Base-by-base conservation (phyloP, 2,113 vertebrate species). In the Anser cygnoides region DNA sequence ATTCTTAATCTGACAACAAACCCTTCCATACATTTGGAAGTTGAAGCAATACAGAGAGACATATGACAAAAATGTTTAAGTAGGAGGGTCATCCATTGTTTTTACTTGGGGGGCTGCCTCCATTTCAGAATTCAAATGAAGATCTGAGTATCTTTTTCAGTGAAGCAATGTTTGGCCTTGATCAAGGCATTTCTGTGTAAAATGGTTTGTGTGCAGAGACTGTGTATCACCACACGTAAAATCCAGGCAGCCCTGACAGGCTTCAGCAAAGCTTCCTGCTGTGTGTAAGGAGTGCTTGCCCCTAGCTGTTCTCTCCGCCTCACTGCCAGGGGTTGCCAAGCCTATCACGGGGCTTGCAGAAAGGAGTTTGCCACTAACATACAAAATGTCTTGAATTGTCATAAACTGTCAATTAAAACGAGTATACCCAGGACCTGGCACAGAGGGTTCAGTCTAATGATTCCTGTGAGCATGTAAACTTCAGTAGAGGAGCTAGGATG, bases 1-100 rank as follows among this genome's bases (percentile, higher is more conserved):
- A 15, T 31, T 92, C 91, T 76, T 91, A 79, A 93, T 92, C 43
- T 89, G 78, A 81, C 61, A 92, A 82, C 66, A 95, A 97, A 93
- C 52, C 52, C 20, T 91, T 76, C 55, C 63, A 77, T 59, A 58
- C n/a, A 76, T 31, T 65, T 84, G 55, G 41, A 92, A 92, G 18
- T 5, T 80, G 63, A 90, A 90, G 59, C 63, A 70, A 50, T 66
- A 90, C 59, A 70, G 81, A 91, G 12, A 79, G 26, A 71, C 29
- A 80, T 88, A 96, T 11, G 49, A 54, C 67, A 89, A 84, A 89
- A 94, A 94, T 63, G 90, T 55, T 3, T 71, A 85, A 87, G 92
- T 84, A 78, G 92, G 90, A 91, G 43, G 33, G 71, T 70, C 57
- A 82, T 41, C 26, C 78, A 57, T 29, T 61, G 12, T 70, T 58